Base-by-base conservation (phyloP, 1,140 invertebrate genomes). In the Chelonus insularis region DNA sequence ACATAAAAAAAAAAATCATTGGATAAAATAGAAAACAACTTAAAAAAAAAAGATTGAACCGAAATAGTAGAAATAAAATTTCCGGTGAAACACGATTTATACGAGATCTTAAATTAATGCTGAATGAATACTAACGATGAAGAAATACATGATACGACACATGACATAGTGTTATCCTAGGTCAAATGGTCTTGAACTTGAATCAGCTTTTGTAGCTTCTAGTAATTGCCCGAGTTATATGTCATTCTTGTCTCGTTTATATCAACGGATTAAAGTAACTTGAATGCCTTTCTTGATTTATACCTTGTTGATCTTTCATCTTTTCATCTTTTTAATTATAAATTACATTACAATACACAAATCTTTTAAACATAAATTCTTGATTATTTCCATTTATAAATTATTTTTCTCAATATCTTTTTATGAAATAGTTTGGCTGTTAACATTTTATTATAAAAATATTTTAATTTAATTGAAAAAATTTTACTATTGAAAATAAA, bases 111-210 rank as follows among this genome's bases (percentile, higher is more conserved):
- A 29, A 29, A 29, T 29, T 29, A 29, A 29, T 29, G 25, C 25
- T 29, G 25, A 29, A 29, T 29, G 25, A 29, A 29, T 29, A 29
- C 25, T 29, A 29, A 29, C 7, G 7, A 29, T 29, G 25, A 29
- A 29, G 25, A 29, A 29, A n/a, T n/a, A n/a, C 7, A 29, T 29
- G 7, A 29, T 29, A 29, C 25, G 25, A 29, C 25, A 39, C 37
- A 39, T 14, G 14, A 43, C 16, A 18, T 16, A 1, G 14, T 16
- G 18, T 14, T 43, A 16, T 43, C 41, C 12, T 43, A 43, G 41
- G 41, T 43, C 41, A 18, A 43, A 43, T 43, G 18, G 18, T 16
- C 41, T 16, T 43, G 41, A 43, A 43, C 41, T 43, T 43, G 41
- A 43, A 43, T 43, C 14, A 18, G 8, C 41, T 20, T 18, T 43